phyloP scores from a whole-genome alignment of 2,888 invertebrate genomes.

The Pyrrhia umbra region DNA sequence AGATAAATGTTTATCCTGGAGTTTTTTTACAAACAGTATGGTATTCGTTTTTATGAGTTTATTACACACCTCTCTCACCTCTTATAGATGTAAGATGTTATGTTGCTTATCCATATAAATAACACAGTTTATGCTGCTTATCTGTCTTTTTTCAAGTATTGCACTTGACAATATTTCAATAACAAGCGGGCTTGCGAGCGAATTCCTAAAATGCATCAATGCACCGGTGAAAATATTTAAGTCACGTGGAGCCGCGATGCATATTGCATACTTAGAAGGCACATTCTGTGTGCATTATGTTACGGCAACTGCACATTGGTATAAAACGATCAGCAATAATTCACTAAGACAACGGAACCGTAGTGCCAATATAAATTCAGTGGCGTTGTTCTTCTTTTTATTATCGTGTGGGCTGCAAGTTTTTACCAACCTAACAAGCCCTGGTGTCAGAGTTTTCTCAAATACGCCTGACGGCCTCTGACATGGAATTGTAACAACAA shows the following conservation, averaged over 20 bases:
- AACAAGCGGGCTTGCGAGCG: conserved; percentile 1
- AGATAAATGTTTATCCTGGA: neutral
- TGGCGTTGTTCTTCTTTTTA: no score
- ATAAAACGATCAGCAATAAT: neutral
- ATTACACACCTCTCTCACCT: no score
- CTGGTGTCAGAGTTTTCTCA: no score
- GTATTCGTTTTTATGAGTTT: neutral
- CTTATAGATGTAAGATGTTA: no score
- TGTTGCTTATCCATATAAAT: no score
- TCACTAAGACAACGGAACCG: neutral
- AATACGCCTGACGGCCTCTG: no score
- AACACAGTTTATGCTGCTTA: neutral
- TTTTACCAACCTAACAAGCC: no score
- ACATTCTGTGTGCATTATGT: conserved; percentile 36
- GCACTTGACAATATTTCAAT: conserved; percentile 3
- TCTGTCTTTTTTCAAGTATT: neutral
- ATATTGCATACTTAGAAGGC: conserved; percentile 44
- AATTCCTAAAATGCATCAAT: conserved; percentile 41
- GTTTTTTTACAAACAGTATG: neutral
- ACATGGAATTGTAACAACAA: no score
- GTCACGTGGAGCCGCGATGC: conserved; percentile 48
- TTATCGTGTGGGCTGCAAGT: no score
- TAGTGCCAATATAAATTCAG: neutral
- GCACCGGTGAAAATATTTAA: conserved; percentile 38
- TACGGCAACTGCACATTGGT: conserved; percentile 19